Base-by-base conservation (phyloP, 2,888 invertebrate genomes). In the Drosophila kokeensis region DNA sequence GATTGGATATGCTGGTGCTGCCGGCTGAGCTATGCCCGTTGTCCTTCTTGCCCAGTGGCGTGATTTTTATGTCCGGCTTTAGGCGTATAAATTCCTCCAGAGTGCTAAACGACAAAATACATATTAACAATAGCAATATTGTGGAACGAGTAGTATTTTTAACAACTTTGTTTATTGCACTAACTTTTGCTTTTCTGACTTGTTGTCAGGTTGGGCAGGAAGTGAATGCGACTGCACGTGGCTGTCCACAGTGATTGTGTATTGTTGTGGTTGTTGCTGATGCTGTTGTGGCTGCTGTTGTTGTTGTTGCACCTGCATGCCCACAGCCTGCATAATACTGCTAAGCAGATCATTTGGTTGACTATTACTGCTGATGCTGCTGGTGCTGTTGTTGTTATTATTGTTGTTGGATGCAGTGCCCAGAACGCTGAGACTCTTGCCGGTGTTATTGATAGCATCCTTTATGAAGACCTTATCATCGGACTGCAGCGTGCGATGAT, bases 391-490 rank as follows among this genome's bases (percentile, higher is more conserved):
- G 30, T 54, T 45, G 60, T 64, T 7, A 18, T 36, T 24, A 7
- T 54, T 32, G 11, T 53, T 60, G 10, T 66, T 15, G n/a, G 59
- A 38, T 21, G 63, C 42, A 24, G 74, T 57, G 34, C 74, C 68
- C 24, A 90, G 32, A 18, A 91, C 91, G 64, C 84, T 90, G 6
- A 90, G 76, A 52, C 88, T 92, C 54, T 91, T 92, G 1, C 91
- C 91, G 5, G 79, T 73, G 24, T 85, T 86, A 48, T 78, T 81
- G 45, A 90, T 76, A 5, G 93, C 93, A 87, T 95, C 95, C 87
- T 95, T 95, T n/a, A 95, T 94, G 79, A 94, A 94, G n/a, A 94
- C 94, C 92, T 95, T 95, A 61, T 95, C 95, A 40, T 95, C 95
- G 76, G 94, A 94, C 69, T 95, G 93, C n/a, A 82, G 64, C 65